A percentile compares a stretch with the other conserved stretches of the same genome.
phyloP scores from a whole-genome alignment of 1,140 invertebrate species.

The Bombus fervidus region DNA sequence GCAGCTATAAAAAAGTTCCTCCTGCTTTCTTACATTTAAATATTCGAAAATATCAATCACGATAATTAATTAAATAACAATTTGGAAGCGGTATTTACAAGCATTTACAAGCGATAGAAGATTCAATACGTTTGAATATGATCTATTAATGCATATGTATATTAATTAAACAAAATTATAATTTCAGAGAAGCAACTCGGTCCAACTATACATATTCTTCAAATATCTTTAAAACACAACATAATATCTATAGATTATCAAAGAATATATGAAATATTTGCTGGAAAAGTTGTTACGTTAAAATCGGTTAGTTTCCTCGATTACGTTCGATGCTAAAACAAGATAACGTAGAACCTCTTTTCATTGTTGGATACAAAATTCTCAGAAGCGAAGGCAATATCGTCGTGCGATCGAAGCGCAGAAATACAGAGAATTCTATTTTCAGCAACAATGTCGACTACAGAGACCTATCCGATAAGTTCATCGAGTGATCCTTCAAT shows the following conservation, averaged over 20 bases:
- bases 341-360: background rate
- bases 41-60: no score
- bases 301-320: background rate
- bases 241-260: no score
- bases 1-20: no score
- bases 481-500: conserved; percentile 11
- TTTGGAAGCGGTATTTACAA: no score
- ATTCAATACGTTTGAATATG: no score
- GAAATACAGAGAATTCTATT: background rate
- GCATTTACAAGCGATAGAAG: no score
- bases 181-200: no score
- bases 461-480: background rate
- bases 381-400: background rate
- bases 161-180: no score
- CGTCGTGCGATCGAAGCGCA: background rate
- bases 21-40: no score
- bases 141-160: no score
- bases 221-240: background rate
- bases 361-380: background rate
- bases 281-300: background rate
- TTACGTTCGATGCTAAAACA: background rate
- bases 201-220: background rate
- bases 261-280: no score
- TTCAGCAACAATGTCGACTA: background rate
- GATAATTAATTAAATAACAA: no score